Conservation (phyloP, 2,113 vertebrate species). For the Probosciger aterrimus region DNA sequence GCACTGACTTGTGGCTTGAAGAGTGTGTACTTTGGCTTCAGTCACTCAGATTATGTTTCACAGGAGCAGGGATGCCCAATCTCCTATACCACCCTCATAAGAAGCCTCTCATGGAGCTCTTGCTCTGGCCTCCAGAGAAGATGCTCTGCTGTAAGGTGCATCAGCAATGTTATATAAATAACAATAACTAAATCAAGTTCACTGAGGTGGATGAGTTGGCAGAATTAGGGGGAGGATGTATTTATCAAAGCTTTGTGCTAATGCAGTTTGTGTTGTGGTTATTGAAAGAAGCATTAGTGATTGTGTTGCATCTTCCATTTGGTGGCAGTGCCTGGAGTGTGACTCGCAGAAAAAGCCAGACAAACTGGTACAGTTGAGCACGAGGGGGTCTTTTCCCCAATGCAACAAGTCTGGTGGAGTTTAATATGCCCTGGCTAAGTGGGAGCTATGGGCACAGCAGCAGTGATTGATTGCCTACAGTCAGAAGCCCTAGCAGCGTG, state of each 20-base stretch:
- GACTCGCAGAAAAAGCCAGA: background rate
- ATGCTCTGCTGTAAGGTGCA: background rate
- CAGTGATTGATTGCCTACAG: background rate
- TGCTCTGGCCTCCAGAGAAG: background rate
- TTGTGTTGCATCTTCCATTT: background rate
- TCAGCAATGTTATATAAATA: background rate
- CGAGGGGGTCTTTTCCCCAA: fast-evolving
- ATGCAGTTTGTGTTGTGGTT: background rate
- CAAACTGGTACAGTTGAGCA: fast-evolving
- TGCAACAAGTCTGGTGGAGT: background rate
- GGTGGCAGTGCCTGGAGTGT: background rate
- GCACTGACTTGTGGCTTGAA: background rate
- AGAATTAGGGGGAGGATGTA: too few species aligned
- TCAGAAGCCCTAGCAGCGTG: background rate
- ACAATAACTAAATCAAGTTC: background rate
- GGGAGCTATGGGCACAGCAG: background rate
- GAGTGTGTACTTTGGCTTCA: background rate
- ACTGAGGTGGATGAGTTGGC: background rate
- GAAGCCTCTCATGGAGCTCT: background rate
- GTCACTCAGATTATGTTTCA: background rate
- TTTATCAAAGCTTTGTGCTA: background rate
- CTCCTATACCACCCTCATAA: background rate
- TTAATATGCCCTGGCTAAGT: background rate
- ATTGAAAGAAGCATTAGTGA: background rate
- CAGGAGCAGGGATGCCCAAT: background rate